A percentile compares a stretch with the other conserved stretches of the same genome.
phyloP scores from a whole-genome alignment of 2,888 invertebrate genomes.

The Pseudanteris insignis region DNA sequence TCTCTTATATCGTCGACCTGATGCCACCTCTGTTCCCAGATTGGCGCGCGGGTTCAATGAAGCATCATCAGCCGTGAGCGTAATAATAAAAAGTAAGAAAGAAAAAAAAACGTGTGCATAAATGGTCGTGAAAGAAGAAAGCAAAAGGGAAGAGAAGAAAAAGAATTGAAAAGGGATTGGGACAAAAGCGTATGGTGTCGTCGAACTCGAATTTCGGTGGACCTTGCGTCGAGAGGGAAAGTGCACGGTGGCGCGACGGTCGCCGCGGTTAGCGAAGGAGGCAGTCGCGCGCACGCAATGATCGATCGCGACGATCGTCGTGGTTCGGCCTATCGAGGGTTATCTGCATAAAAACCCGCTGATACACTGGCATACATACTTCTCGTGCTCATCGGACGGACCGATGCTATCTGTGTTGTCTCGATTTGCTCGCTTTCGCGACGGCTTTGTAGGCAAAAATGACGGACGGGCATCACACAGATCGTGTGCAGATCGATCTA shows the following conservation, averaged over 20 bases:
- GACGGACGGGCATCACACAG: too few relatives aligned
- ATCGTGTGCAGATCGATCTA: too few relatives aligned
- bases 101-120: neutral
- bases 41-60: conserved; percentile 26
- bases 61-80: conserved; percentile 22
- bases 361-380: conserved; percentile 52
- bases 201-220: conserved; percentile 50
- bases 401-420: conserved; percentile 48
- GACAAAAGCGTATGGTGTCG: conserved; percentile 12
- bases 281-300: conserved; percentile 24
- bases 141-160: neutral
- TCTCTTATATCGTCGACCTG: conserved; percentile 9
- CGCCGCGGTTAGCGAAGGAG: conserved; percentile 20
- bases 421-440: conserved; percentile 23
- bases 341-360: conserved; percentile 48
- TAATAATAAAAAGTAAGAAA: conserved; percentile 1
- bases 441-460: conserved; percentile 3
- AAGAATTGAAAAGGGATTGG: neutral
- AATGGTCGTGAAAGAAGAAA: conserved; percentile 2
- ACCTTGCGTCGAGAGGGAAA: conserved; percentile 44
- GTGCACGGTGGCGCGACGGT: conserved; percentile 39
- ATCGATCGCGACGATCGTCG: conserved; percentile 50
- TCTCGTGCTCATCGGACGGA: conserved; percentile 44
- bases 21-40: conserved; percentile 17
- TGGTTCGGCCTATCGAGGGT: conserved; percentile 29